phyloP scores from a whole-genome alignment of 2,113 vertebrate genomes.

The Eubucco bourcierii region DNA sequence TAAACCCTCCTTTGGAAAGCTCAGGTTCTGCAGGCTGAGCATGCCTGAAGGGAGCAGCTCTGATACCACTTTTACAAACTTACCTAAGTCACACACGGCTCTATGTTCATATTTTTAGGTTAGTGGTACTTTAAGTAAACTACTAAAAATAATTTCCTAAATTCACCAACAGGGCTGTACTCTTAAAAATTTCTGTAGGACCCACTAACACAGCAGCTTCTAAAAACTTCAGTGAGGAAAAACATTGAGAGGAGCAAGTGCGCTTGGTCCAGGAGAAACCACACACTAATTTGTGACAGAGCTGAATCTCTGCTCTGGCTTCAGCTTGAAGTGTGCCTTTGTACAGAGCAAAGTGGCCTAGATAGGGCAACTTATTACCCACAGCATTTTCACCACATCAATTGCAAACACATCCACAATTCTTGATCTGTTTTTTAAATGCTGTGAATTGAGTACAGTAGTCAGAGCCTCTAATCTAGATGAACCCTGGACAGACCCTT shows the following conservation, averaged over 20 bases:
- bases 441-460: not conserved
- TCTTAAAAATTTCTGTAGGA: not conserved
- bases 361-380: not conserved
- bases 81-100: not conserved
- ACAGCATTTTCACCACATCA: not conserved
- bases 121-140: not conserved
- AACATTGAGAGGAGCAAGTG: not conserved
- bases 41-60: not conserved
- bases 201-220: not conserved
- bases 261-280: not conserved
- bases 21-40: not conserved
- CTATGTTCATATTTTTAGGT: not conserved
- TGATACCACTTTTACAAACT: not conserved
- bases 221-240: not conserved
- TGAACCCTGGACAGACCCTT: not conserved
- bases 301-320: not conserved
- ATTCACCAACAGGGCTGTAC: not conserved
- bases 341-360: not conserved
- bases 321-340: not conserved
- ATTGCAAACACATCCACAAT: rapidly evolving
- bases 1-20: not conserved
- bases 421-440: not conserved
- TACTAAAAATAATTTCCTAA: not conserved
- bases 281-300: no score
- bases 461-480: not conserved